phyloP scores from a whole-genome alignment of 2,113 vertebrate species.

The Hemibagrus wyckioides region DNA sequence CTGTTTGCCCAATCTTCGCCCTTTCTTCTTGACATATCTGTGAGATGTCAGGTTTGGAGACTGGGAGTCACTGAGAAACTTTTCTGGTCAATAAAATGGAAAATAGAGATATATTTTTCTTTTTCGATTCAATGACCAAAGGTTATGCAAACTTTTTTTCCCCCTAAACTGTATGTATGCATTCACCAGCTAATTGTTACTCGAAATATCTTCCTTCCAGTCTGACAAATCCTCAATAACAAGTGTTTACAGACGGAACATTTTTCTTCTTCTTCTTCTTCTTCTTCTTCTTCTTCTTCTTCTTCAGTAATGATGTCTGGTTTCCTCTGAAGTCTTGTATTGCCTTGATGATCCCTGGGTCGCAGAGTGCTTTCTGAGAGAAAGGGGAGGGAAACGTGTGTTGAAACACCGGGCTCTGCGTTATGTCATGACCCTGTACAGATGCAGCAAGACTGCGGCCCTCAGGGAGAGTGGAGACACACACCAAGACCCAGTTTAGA shows the following conservation, averaged over 20 bases:
- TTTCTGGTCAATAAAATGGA: not conserved
- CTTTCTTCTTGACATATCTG: not conserved
- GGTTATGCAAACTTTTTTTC: not conserved
- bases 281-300: not conserved
- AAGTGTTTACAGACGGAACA: not conserved
- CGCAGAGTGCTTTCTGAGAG: constrained; percentile 56
- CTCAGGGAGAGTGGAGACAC: not conserved
- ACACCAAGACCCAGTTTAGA: constrained; percentile 17
- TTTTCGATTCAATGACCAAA: not conserved
- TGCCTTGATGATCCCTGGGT: constrained; percentile 7
- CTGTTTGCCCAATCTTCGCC: not conserved
- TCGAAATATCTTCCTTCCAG: not conserved
- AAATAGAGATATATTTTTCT: not conserved
- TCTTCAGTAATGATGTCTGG: not conserved
- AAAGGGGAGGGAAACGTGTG: constrained; percentile 62
- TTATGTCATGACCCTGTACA: constrained; percentile 61
- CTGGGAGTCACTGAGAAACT: not conserved
- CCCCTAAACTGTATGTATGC: not conserved
- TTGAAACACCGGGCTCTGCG: constrained; percentile 62
- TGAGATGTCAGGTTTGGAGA: not conserved
- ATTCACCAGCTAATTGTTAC: not conserved
- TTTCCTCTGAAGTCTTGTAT: not conserved
- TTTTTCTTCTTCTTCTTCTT: not conserved
- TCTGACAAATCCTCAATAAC: not conserved
- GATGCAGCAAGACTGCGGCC: constrained; percentile 50